Evolutionary conservation across 2,797 vertebrate genomes (phyloP).

Genomic region (Psittacula echo): DNA sequence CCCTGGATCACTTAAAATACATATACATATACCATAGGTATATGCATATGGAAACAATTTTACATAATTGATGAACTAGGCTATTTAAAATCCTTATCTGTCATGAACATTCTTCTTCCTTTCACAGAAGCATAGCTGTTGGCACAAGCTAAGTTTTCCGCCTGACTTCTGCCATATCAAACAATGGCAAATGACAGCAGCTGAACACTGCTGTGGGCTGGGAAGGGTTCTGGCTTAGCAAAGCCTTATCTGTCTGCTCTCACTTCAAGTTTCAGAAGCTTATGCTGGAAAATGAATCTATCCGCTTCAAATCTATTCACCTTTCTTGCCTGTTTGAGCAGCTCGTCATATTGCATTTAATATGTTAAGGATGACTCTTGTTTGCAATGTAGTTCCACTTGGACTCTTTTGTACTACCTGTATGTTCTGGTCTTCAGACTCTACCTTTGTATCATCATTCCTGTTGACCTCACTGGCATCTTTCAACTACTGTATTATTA

Average conservation of each 20-base stretch:
- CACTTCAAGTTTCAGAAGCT: neutral
- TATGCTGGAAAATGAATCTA: neutral
- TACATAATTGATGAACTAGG: neutral
- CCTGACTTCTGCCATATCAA: neutral
- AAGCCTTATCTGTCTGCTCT: neutral
- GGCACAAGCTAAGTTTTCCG: neutral
- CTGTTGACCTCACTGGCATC: no score
- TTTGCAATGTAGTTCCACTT: no score
- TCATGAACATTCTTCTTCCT: neutral
- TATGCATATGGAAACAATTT: no score
- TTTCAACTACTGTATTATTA: no score
- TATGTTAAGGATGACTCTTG: no score
- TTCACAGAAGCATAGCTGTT: neutral
- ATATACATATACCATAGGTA: neutral
- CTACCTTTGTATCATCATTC: no score
- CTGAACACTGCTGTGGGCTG: neutral
- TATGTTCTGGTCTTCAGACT: no score
- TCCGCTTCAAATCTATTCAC: neutral
- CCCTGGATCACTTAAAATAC: neutral
- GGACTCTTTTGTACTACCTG: no score
- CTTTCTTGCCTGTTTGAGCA: neutral
- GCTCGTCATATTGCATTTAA: neutral
- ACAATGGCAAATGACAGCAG: neutral
- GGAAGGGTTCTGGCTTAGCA: neutral
- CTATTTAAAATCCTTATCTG: neutral